Evolutionary conservation across 2,888 invertebrate genomes (phyloP), one percentile per base, ranked within the genome.

Genomic region (Cheiracanthium punctorium): DNA sequence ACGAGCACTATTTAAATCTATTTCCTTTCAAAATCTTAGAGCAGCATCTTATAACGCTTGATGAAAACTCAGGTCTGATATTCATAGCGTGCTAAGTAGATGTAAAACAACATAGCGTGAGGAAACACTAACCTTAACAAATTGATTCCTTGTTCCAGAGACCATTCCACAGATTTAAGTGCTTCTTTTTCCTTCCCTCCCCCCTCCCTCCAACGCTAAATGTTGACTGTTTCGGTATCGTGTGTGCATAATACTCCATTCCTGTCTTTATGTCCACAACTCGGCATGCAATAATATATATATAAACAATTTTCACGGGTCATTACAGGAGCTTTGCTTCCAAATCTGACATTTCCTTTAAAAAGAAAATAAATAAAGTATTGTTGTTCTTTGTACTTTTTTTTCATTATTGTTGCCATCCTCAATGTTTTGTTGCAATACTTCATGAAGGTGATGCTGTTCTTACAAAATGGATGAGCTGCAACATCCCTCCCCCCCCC

Each of bases 221-320:
- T 10, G 24, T 20, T 5, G 20, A 20, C 58, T 58, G 1, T 58
- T 58, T 24, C 24, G 4, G 24, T 20, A 48, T 17, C 43, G 4
- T 5, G 24, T 58, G 58, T 58, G 24, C 37, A 10, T 37, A 37
- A 37, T 37, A 37, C 37, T 20, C 20, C 43, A 17, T 48, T 2
- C 58, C 4, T 58, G 58, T 24, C 24, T 24, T 24, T 58, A 24
- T 58, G 24, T 58, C 58, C 76, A 69, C 1, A 20, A 43, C 67
- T 20, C 20, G 24, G n/a, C 76, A 76, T 43, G 76, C 76, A 67
- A 67, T 43, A 17, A 29, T 17, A 58, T 58, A 41, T n/a, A n/a
- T 67, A 67, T 43, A 30, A 65, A 65, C 48, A 37, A 48, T 48
- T 76, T 67, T 43, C 76, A 67, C 76, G 76, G 65, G 29, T 67